Percentiles rank a stretch among this genome's conserved stretches.
Conservation (phyloP, 2,888 invertebrate species). For the Cerceris rybyensis region DNA sequence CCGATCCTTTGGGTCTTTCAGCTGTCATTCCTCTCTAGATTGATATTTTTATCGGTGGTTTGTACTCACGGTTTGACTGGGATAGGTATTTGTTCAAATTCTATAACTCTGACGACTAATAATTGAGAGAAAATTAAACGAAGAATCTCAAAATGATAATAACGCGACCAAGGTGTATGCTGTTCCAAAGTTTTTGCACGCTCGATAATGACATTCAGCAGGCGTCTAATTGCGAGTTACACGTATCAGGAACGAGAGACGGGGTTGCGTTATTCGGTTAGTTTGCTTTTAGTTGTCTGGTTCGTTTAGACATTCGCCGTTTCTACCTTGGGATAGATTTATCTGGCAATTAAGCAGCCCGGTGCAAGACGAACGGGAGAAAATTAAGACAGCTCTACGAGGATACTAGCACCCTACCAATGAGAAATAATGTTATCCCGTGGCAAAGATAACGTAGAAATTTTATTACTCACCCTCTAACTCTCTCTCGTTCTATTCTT, state of each 20-base stretch:
- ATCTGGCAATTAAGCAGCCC: conserved; percentile 46
- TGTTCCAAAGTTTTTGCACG: conserved; percentile 15
- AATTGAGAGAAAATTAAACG: too few species aligned
- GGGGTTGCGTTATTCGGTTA: conserved; percentile 15
- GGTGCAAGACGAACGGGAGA: conserved; percentile 6
- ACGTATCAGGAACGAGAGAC: conserved; percentile 25
- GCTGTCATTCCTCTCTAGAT: neutral
- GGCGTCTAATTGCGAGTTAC: conserved; percentile 27
- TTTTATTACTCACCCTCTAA: too few species aligned
- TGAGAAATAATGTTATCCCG: conserved; percentile 13
- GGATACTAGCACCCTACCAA: conserved; percentile 1
- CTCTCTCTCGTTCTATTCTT: neutral
- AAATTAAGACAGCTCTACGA: conserved; percentile 26
- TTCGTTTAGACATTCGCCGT: conserved; percentile 8
- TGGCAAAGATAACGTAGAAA: neutral
- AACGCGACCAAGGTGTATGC: neutral
- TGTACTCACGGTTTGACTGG: neutral
- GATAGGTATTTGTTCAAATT: too few species aligned
- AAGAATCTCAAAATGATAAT: neutral
- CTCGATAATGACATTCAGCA: conserved; percentile 26
- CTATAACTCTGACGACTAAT: too few species aligned
- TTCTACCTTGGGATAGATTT: conserved; percentile 37
- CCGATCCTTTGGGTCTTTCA: neutral
- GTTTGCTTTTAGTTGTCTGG: conserved; percentile 26
- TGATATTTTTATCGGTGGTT: neutral